Percentiles rank a stretch among this genome's conserved stretches.
These are phyloP conservation scores for Triplophysa yarkandensis DNA, from an alignment of 2,797 vertebrate species.

Conservation along the genomic window DNA sequence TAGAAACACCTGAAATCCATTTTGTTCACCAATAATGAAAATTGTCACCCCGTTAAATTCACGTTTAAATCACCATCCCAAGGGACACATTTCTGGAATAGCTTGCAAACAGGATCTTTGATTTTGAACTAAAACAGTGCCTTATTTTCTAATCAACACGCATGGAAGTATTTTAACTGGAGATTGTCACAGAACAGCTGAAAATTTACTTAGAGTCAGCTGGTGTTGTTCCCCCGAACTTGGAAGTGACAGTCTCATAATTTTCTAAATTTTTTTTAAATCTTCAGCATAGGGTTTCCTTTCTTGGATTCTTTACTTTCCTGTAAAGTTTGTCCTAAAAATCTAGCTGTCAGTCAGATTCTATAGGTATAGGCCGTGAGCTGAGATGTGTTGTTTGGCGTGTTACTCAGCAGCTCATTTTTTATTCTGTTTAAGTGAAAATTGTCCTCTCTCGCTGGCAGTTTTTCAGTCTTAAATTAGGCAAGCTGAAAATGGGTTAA, in stretches of 20 bases:
- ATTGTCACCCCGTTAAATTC: not conserved
- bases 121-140: not conserved
- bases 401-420: constrained; percentile 4
- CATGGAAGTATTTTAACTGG: not conserved
- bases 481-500: not conserved
- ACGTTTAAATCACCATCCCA: not conserved
- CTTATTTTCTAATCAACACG: not conserved
- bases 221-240: not conserved
- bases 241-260: not conserved
- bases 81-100: not conserved
- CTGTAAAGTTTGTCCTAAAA: not conserved
- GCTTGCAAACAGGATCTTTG: not conserved
- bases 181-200: not conserved
- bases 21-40: constrained; percentile 2
- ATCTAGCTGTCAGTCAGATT: not conserved
- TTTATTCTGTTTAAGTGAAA: constrained; percentile 16
- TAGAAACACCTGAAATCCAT: constrained; percentile 7
- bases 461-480: not conserved
- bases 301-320: not conserved
- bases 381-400: constrained; percentile 25
- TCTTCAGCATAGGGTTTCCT: not conserved
- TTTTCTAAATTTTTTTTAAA: not conserved
- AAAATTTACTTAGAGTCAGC: not conserved
- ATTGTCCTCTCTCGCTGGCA: constrained; percentile 14
- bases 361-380: constrained; percentile 1